phyloP scores from a whole-genome alignment of 2,888 invertebrate genomes.

The Caenorhabditis afra region DNA sequence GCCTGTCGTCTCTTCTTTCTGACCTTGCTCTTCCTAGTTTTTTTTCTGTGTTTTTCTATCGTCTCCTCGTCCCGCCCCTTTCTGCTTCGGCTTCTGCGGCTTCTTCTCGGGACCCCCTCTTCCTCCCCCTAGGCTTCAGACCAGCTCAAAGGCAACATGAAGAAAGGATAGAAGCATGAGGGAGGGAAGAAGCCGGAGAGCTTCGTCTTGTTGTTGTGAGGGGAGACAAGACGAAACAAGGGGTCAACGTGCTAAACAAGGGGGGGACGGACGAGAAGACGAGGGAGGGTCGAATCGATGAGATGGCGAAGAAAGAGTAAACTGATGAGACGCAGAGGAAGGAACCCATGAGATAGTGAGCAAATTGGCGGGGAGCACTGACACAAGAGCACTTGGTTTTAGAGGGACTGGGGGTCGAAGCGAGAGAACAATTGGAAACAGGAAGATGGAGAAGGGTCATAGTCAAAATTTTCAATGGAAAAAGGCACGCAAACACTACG shows the following conservation, averaged over 20 bases:
- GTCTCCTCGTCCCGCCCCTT: constrained; percentile 14
- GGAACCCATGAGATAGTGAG: constrained; percentile 51
- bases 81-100: constrained; percentile 14
- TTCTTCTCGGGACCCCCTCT: neutral
- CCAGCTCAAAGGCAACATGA: constrained; percentile 53
- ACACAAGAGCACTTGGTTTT: constrained; percentile 25
- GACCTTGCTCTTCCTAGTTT: constrained; percentile 33
- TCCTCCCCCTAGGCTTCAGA: constrained; percentile 32
- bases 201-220: constrained; percentile 46
- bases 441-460: constrained; percentile 45
- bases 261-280: constrained; percentile 17
- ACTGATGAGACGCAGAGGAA: constrained; percentile 52
- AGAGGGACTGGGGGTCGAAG: constrained; percentile 15
- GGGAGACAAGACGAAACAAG: constrained; percentile 49
- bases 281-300: constrained; percentile 45
- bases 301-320: constrained; percentile 28
- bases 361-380: constrained; percentile 52
- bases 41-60: constrained; percentile 17
- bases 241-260: constrained; percentile 65
- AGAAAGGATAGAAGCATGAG: constrained; percentile 50
- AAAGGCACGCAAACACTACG: constrained; percentile 38
- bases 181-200: neutral
- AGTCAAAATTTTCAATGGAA: constrained; percentile 41
- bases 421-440: constrained; percentile 36
- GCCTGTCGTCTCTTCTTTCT: constrained; percentile 7